These are phyloP conservation scores for Cossypha niveicapilla DNA, from an alignment of 2,797 vertebrate species.

Conservation along the genomic window DNA sequence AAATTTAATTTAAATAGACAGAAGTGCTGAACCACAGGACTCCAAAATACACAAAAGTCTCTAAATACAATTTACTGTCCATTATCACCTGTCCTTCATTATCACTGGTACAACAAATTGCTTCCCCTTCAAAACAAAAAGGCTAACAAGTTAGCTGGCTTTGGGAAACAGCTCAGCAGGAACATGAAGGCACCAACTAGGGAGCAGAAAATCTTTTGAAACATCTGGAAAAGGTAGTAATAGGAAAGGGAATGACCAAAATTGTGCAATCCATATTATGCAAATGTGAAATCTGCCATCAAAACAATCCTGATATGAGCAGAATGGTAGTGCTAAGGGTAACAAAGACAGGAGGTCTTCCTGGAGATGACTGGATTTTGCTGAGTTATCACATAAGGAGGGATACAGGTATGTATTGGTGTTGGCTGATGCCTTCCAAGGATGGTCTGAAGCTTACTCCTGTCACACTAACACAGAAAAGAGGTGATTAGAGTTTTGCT, in stretches of 20 bases:
- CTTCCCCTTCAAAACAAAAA: not conserved
- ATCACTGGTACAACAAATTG: not conserved
- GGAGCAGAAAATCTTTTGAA: not conserved
- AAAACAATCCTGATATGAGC: accelerated
- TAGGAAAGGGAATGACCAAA: not conserved
- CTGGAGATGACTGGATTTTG: not conserved
- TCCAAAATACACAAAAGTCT: not conserved
- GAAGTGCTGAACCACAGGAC: not conserved
- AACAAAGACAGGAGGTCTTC: not conserved
- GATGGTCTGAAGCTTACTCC: not conserved
- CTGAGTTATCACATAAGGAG: not conserved
- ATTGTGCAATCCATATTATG: not conserved
- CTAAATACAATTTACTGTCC: not conserved
- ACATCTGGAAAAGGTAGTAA: not conserved
- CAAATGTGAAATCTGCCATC: not conserved
- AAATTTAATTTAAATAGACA: not conserved
- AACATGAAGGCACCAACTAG: not conserved
- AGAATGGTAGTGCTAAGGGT: not conserved
- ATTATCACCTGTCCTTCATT: not conserved
- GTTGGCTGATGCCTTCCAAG: not conserved
- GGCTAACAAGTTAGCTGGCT: not conserved
- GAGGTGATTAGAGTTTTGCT: not conserved
- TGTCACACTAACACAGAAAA: not conserved
- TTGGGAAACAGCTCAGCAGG: accelerated
- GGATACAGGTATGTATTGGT: not conserved